Base-by-base conservation (phyloP, 2,888 invertebrate genomes). In the Andrena camellia region DNA sequence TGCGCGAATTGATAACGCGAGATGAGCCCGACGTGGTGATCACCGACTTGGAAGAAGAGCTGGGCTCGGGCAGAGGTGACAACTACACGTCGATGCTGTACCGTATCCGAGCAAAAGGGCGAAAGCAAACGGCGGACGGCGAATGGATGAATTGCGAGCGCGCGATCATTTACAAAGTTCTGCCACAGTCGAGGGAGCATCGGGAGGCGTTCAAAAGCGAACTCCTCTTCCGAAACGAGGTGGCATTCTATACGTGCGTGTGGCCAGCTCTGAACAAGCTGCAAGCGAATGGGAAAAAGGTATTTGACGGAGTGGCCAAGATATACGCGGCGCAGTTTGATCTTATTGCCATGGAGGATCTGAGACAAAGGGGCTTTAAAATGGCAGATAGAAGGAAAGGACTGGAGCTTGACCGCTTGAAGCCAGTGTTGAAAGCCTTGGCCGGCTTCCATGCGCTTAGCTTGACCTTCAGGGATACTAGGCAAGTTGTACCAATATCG, bases 11-110 rank as follows among this genome's bases (percentile, higher is more conserved):
- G 29, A 89, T 94, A 59, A 87, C 83, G 0, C 85, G 89, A 33
- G 92, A 94, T 29, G 93, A 93, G 63, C 88, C 90, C 1, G 89
- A 91, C 2, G 92, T 94, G 26, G 91, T 92, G 66, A 91, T 94
- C 5, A 81, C 72, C 4, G 90, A 84, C 68, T 72, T 93, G 31
- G 90, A 97, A 95, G 96, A 96, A 81, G 95, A 96, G 20, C 96
- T 95, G 3, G 97, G 97, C n/a, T 96, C 97, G 0, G 96, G 96
- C 77, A 95, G 97, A 70, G 97, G 97, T 0, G 97, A 97, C 90
- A 97, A 97, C 92, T 97, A 97, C 90, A 97, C 97, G 0, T 96
- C 97, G 8, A 96, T 96, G 95, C 94, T 97, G 7, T 97, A 97
- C 93, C 95, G 97, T 17, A 95, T 97, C 75, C 94, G 95, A 0